Evolutionary conservation across 2,797 vertebrate species (phyloP).

Genomic region (Falco berigora): DNA sequence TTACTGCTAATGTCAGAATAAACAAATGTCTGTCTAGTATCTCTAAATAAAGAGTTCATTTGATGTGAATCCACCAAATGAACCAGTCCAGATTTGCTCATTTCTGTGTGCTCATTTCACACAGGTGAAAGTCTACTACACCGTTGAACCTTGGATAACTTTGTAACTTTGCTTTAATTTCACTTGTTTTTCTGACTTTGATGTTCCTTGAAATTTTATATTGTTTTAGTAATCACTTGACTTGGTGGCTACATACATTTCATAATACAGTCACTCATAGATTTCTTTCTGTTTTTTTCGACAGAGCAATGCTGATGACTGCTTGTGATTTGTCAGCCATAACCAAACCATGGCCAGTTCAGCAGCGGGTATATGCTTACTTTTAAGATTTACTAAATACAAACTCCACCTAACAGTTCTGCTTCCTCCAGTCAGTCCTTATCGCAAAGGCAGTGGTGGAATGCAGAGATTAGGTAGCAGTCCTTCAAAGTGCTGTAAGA

Average conservation of each 20-base stretch:
- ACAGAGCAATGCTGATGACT: conserved; percentile 98
- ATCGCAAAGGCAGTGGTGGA: background rate
- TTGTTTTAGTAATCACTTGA: background rate
- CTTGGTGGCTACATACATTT: background rate
- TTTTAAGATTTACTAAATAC: background rate
- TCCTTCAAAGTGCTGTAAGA: background rate
- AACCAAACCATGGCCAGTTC: conserved; percentile 98
- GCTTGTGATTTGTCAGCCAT: conserved; percentile 97
- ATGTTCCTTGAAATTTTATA: background rate
- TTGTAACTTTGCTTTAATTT: background rate
- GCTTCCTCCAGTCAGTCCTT: background rate
- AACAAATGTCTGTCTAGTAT: background rate
- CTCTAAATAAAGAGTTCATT: background rate
- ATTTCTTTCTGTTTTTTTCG: background rate
- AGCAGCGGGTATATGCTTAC: conserved; percentile 83
- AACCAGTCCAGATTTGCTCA: background rate
- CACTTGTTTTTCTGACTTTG: background rate
- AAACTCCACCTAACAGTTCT: background rate
- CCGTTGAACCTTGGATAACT: background rate
- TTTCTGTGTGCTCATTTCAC: background rate
- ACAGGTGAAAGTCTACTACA: background rate
- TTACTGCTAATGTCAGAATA: background rate
- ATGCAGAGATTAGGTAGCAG: background rate
- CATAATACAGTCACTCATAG: background rate
- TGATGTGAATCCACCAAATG: background rate